Evolutionary conservation across 2,797 vertebrate species (phyloP), one percentile per base, ranked within the genome.

Genomic region (Mycteria americana): DNA sequence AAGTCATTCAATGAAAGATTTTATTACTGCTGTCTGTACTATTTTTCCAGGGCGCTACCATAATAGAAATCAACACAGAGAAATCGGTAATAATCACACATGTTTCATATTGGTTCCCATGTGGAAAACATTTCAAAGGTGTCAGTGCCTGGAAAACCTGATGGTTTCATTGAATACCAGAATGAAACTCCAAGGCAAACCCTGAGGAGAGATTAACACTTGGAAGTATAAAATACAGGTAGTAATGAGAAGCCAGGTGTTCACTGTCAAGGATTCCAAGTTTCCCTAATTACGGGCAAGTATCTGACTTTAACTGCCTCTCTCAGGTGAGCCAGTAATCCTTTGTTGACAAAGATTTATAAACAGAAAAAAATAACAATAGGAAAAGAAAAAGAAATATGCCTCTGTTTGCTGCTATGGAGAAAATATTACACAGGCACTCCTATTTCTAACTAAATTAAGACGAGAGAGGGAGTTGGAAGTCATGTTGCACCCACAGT

Each of bases 231-330:
- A 94, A 97, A 94, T 95, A 91, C 84, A 89, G 85, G 91, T 92
- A 91, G 94, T 95, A 93, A 93, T 94, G 95, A 94, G 96, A 96
- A 97, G 89, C 92, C 92, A 88, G 93, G 93, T 84, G 85, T 95
- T 90, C 89, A 92, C 86, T 97, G 95, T 96, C 92, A 96, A 95
- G 91, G 90, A 94, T 92, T 95, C 91, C 97, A 93, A 85, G 89
- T 96, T 94, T 96, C 91, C 93, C 91, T 97, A 97, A 96, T 96
- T 95, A 93, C 3, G 51, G 89, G 81, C 39, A 57, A 96, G 80
- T 75, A 50, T 92, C 92, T 95, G 95, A 95, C 90, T 93, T 94
- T 91, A 96, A 93, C 80, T 89, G 85, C 78, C 84, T 96, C 89
- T 88, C 88, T 74, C 77, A 93, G 87, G 95, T 96, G 88, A 96